A percentile compares a stretch with the other conserved stretches of the same genome.
These are phyloP conservation scores for Cecidostiba fungosa DNA, from an alignment of 2,888 invertebrate species.

Conservation along the genomic window DNA sequence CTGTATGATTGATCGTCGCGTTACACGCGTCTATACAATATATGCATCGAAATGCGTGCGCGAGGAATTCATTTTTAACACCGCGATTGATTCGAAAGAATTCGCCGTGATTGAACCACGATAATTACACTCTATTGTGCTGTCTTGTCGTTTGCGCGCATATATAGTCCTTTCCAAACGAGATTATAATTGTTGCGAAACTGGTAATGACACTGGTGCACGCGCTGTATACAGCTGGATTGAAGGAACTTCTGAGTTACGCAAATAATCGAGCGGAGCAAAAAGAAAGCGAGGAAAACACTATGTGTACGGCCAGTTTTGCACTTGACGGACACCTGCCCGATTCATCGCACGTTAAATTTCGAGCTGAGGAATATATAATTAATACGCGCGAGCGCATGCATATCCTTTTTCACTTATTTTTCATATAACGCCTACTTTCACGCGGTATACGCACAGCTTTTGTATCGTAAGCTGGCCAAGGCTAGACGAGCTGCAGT, in stretches of 20 bases:
- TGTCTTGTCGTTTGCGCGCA: not conserved
- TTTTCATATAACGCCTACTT: slow-evolving; percentile 46
- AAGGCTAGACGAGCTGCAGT: slow-evolving; percentile 54
- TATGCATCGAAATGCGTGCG: not conserved
- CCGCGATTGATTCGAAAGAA: not conserved
- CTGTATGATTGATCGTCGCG: not conserved
- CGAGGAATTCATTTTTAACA: not conserved
- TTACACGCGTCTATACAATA: not conserved
- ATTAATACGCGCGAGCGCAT: not conserved
- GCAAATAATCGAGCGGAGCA: not conserved
- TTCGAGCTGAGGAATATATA: not conserved
- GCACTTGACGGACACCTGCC: not conserved
- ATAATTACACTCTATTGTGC: slow-evolving; percentile 24
- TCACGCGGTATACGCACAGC: slow-evolving; percentile 30
- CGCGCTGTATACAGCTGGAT: not conserved
- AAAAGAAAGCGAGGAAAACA: not conserved
- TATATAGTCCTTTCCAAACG: not conserved
- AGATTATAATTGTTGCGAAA: slow-evolving; percentile 20
- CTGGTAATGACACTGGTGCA: slow-evolving; percentile 36
- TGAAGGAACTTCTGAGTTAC: not conserved
- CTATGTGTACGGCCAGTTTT: not conserved
- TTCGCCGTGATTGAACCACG: slow-evolving; percentile 21
- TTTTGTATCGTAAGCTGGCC: slow-evolving; percentile 61
- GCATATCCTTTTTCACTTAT: not conserved
- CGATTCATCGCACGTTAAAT: not conserved